Percentiles rank a stretch among this genome's conserved stretches.
phyloP scores from a whole-genome alignment of 2,113 vertebrate genomes.

The Myotis yumanensis region DNA sequence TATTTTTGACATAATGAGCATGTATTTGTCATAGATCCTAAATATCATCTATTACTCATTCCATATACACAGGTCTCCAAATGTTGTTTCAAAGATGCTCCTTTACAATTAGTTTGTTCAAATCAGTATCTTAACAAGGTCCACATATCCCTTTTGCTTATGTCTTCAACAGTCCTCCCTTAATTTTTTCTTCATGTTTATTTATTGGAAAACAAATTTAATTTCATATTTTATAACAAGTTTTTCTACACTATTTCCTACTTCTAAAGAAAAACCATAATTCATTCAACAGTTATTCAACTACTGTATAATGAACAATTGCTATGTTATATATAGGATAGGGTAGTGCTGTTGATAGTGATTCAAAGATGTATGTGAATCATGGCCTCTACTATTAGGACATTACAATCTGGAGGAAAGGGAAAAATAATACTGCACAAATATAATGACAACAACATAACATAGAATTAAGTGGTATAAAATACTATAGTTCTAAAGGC shows the following conservation, averaged over 20 bases:
- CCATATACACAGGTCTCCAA: not conserved
- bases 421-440: not conserved
- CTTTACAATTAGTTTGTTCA: not conserved
- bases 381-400: not conserved
- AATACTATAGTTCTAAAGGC: not conserved
- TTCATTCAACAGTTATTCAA: not conserved
- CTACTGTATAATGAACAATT: not conserved
- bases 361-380: not conserved
- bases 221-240: conserved; percentile 11
- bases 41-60: not conserved
- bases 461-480: not conserved
- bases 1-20: not conserved
- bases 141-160: not conserved
- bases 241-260: not conserved
- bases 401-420: not conserved
- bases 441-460: not conserved
- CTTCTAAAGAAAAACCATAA: not conserved
- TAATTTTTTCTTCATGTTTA: not conserved
- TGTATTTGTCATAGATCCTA: not conserved
- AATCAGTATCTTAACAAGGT: not conserved
- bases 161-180: not conserved
- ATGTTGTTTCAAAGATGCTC: not conserved
- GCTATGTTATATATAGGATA: not conserved
- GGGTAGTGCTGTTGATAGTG: not conserved
- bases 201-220: not conserved